Evolutionary conservation across 2,113 vertebrate species (phyloP), one percentile per base, ranked within the genome.

Genomic region (Rutilus rutilus): DNA sequence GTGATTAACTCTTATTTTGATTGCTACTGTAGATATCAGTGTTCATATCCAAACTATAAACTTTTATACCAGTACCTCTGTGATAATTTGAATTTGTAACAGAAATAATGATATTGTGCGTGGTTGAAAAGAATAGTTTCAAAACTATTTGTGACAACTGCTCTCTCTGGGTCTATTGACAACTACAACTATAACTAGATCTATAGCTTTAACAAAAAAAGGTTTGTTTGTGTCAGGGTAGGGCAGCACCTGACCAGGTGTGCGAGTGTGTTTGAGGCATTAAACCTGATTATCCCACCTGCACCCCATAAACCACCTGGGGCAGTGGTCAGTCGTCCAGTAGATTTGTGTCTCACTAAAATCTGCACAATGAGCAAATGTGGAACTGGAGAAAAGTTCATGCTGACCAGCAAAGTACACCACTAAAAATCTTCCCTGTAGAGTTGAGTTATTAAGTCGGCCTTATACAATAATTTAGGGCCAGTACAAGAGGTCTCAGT

Each of bases 271-370:
- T 60, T 10, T n/a, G 77, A 83, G 77, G 23, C 23, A 64, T 80
- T 30, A 47, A 86, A 30, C 54, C 21, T 83, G 19, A 71, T 69
- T 17, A 78, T 54, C 85, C 85, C 69, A 85, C 82, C 88, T 89
- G 85, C 39, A 52, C 85, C 71, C 78, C 86, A 54, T 71, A 82
- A 83, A 87, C 19, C 45, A 42, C 78, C 73, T 59, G 30, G 83
- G 79, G 86, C 83, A 39, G 27, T 57, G 79, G 67, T 54, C 73
- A 82, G 50, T 85, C 57, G 33, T 52, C 79, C 83, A 47, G 25
- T 30, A 64, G 25, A 47, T 85, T 85, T 85, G 83, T 85, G 83
- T 62, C 59, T 11, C 39, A 64, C 78, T 47, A 80, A 64, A 80
- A 62, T 19, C 15, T 64, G n/a, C 23, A 42, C 33, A 36, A 27